These are phyloP conservation scores for Urosaurus nigricauda DNA, from an alignment of 2,797 vertebrate species.

Conservation along the genomic window DNA sequence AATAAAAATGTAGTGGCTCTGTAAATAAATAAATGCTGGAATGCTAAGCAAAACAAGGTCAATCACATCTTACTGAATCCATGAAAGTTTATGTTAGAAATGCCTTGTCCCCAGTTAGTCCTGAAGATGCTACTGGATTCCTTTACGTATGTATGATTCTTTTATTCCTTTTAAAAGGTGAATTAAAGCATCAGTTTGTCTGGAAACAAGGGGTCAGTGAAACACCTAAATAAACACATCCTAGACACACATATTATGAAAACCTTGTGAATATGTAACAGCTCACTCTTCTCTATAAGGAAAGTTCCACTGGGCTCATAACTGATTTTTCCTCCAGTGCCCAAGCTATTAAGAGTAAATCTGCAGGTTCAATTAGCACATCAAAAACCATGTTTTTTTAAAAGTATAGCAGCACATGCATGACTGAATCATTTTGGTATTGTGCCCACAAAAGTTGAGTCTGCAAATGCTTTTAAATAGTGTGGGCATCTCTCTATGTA, in stretches of 20 bases:
- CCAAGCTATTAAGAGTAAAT: background rate
- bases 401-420: background rate
- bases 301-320: background rate
- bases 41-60: background rate
- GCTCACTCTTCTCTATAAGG: no score
- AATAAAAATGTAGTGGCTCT: background rate
- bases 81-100: no score
- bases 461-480: background rate
- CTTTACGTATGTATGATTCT: no score
- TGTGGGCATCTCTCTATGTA: background rate
- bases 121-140: no score
- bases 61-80: no score
- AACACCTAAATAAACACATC: background rate
- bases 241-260: background rate
- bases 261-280: background rate
- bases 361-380: background rate
- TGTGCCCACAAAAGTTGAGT: background rate
- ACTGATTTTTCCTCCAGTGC: background rate
- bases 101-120: no score
- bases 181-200: background rate
- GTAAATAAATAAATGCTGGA: background rate
- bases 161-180: background rate
- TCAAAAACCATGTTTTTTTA: background rate
- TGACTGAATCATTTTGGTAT: background rate
- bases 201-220: background rate